Evolutionary conservation across 2,113 vertebrate species (phyloP).

Genomic region (Panthera uncia): DNA sequence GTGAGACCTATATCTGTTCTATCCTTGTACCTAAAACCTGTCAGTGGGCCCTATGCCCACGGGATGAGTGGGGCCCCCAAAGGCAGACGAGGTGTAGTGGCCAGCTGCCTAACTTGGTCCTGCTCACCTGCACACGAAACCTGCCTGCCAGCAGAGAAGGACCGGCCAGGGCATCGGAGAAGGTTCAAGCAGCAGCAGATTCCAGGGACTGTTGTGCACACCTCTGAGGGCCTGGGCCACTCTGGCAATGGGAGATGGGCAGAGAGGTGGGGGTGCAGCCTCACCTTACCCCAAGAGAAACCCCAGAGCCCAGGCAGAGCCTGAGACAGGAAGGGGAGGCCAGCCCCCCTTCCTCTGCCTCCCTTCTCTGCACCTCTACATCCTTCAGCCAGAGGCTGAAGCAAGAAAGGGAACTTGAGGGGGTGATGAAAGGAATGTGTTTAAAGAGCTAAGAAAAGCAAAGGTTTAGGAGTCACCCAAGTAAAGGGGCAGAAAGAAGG

Average conservation of each 20-base stretch:
- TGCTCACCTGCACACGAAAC: not conserved
- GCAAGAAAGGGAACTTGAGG: accelerated
- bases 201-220: not conserved
- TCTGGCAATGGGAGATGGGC: not conserved
- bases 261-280: not conserved
- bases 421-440: not conserved
- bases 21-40: not conserved
- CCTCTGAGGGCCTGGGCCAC: not conserved
- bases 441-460: not conserved
- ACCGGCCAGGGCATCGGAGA: not conserved
- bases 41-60: accelerated
- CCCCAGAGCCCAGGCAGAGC: not conserved
- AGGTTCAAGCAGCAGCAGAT: not conserved
- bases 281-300: not conserved
- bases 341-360: not conserved
- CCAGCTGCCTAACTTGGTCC: not conserved
- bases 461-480: not conserved
- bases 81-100: not conserved
- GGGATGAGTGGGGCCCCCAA: not conserved
- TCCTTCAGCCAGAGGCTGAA: not conserved
- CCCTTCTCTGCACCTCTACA: not conserved
- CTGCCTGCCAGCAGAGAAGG: not conserved
- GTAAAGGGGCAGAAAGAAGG: not conserved
- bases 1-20: not conserved
- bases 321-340: accelerated